Evolutionary conservation across 2,113 vertebrate species (phyloP).

Genomic region (Myanophis thanlyinensis): DNA sequence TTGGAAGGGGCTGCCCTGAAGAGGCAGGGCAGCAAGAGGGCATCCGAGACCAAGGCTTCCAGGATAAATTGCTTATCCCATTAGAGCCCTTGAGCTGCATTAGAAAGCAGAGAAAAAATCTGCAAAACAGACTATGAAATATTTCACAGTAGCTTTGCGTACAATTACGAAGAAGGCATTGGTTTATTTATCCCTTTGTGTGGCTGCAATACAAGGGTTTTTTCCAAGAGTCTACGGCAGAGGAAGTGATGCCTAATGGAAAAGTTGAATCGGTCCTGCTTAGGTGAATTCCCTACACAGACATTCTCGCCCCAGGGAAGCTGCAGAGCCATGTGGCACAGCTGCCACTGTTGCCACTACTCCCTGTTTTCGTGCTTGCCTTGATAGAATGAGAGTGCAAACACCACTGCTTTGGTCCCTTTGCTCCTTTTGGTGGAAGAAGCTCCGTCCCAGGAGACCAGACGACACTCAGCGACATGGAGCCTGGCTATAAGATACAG

Average conservation of each 20-base stretch:
- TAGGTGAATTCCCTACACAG: not conserved
- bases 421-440: not conserved
- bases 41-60: not conserved
- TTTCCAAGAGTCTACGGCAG: not conserved
- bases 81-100: not conserved
- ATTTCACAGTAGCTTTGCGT: not conserved
- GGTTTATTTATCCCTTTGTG: not conserved
- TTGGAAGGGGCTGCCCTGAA: not conserved
- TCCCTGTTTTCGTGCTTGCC: not conserved
- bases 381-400: not conserved
- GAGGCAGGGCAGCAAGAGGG: not conserved
- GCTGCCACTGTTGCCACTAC: not conserved
- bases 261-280: not conserved
- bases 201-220: not conserved
- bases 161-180: not conserved
- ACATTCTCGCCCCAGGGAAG: not conserved
- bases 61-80: not conserved
- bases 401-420: not conserved
- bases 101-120: not conserved
- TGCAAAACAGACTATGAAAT: not conserved
- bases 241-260: not conserved
- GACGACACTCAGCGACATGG: not conserved
- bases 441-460: not conserved
- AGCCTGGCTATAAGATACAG: too few species aligned
- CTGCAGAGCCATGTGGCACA: not conserved